These are phyloP conservation scores for Penaeus vannamei DNA, from an alignment of 1,140 invertebrate genomes.

Conservation along the genomic window DNA sequence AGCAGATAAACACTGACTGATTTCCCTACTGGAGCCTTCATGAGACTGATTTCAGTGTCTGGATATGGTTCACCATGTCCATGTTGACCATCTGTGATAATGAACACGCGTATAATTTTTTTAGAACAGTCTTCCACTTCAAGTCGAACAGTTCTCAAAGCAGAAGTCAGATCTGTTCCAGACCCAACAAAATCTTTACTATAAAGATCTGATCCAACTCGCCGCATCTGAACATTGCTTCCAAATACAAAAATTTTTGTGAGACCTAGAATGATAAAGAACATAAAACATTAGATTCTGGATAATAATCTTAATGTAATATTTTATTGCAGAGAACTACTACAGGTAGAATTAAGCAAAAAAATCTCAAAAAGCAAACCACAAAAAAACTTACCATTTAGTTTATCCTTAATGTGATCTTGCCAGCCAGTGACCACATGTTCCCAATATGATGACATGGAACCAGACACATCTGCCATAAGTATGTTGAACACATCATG, in stretches of 20 bases:
- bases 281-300: too few relatives aligned
- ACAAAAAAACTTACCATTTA: slow-evolving; percentile 46
- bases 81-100: slow-evolving; percentile 63
- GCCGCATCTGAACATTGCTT: not conserved
- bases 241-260: slow-evolving; percentile 49
- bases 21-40: slow-evolving; percentile 47
- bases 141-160: slow-evolving; percentile 25
- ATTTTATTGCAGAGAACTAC: not conserved
- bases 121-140: slow-evolving; percentile 44
- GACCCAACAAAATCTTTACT: not conserved
- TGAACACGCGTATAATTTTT: slow-evolving; percentile 40
- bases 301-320: not conserved
- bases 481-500: slow-evolving; percentile 55
- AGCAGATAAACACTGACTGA: slow-evolving; percentile 62
- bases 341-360: not conserved
- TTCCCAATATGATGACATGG: slow-evolving; percentile 48
- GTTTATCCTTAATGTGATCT: slow-evolving; percentile 28
- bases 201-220: slow-evolving; percentile 10
- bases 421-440: slow-evolving; percentile 57
- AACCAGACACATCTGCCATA: slow-evolving; percentile 66
- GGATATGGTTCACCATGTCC: slow-evolving; percentile 26
- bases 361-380: not conserved
- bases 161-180: slow-evolving; percentile 46
- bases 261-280: slow-evolving; percentile 21
- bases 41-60: slow-evolving; percentile 43